Evolutionary conservation across 2,113 vertebrate genomes (phyloP), one percentile per base, ranked within the genome.

Genomic region (Atlantisia rogersi): DNA sequence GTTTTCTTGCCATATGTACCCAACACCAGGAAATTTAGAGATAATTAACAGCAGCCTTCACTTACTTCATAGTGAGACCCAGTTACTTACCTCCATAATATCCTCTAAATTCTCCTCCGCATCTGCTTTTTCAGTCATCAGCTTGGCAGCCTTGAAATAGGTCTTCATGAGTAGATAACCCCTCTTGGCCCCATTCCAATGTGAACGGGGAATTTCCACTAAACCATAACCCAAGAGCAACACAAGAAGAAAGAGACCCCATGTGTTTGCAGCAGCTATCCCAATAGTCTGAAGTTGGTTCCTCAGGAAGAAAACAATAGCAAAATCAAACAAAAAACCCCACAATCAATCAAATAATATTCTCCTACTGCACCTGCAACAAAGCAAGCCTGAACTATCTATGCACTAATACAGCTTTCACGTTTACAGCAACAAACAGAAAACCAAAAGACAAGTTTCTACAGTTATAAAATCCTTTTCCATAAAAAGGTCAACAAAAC

Each of bases 201-300:
- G 98, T 37, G 98, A 99, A n/a, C 99, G 98, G 2, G 99, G 99
- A 87, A 99, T 99, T 96, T 99, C 99, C 59, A 99, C 99, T 96
- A 99, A 97, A 50, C 99, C 99, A 10, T 99, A 99, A 29, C 99
- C 99, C 95, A 99, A 94, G 94, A 99, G 95, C 87, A 99, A 94
- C 77, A 99, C 99, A 32, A 99, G 98, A 82, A 99, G 99, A 93
- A 99, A 99, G 4, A 99, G 98, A 63, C 99, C 99, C 99, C 99
- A 99, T 3, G 99, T 99, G 92, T 99, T 99, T 74, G 99, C 99
- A 59, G 99, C 99, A 7, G 99, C 98, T 90, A 99, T 99, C 46
- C 99, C 98, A 63, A 99, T 99, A 26, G 98, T 99, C 94, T 99
- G 99, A 73, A 99, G 98, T 15, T 99, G 98, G 63, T 90, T 97